Conservation (phyloP, 1,140 invertebrate genomes). For the Euwallacea similis region DNA sequence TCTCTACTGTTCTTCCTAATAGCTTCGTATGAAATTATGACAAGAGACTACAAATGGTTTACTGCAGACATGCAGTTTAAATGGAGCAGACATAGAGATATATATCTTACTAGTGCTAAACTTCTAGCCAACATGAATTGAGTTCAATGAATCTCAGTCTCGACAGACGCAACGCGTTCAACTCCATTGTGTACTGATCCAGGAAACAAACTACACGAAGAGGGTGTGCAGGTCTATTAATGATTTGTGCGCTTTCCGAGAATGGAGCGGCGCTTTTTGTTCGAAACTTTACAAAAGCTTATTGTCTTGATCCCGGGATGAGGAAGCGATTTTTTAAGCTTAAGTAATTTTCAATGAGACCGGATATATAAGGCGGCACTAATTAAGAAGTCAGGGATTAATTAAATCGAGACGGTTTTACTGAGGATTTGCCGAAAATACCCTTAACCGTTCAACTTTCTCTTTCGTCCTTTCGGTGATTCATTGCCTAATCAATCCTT, state of each 20-base stretch:
- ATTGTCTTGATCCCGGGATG: slow-evolving; percentile 17
- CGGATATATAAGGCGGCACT: slow-evolving; percentile 34
- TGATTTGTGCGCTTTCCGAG: slow-evolving; percentile 24
- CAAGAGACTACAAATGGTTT: no score
- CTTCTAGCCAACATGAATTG: no score
- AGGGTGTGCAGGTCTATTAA: slow-evolving; percentile 28
- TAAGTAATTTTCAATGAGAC: slow-evolving; percentile 23
- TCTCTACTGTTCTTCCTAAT: no score
- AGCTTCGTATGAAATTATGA: no score
- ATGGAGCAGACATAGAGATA: no score
- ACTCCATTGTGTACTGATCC: slow-evolving; percentile 26
- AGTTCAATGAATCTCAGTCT: not conserved
- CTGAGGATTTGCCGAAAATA: not conserved
- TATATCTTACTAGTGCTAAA: no score
- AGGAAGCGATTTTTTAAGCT: slow-evolving; percentile 24
- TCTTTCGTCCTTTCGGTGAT: not conserved
- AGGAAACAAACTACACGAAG: slow-evolving; percentile 28
- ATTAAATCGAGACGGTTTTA: slow-evolving; percentile 7
- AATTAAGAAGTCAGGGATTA: slow-evolving; percentile 23
- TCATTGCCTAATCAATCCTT: slow-evolving; percentile 1
- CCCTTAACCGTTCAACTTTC: not conserved
- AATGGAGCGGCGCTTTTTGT: slow-evolving; percentile 21
- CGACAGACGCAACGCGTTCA: slow-evolving; percentile 23
- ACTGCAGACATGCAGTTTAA: no score
- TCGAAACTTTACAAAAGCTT: slow-evolving; percentile 22